Base-by-base conservation (phyloP, 2,888 invertebrate species). In the Pyrrhopygopsis socrates region DNA sequence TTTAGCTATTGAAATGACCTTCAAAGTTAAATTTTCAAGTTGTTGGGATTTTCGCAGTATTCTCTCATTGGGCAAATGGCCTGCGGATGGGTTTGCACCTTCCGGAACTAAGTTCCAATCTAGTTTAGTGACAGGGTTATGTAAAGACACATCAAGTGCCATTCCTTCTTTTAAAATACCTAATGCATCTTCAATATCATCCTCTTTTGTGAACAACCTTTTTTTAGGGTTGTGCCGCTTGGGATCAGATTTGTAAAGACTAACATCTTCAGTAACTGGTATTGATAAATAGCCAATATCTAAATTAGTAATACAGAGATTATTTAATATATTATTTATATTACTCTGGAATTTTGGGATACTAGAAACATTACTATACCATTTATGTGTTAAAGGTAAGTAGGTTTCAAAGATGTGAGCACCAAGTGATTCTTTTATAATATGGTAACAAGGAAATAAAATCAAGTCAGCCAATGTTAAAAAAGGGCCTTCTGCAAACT, bases 401-500 rank as follows among this genome's bases (percentile, higher is more conserved):
- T 98, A 89, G 41, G 96, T 92, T 92, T 96, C 88, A 88, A 98
- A 95, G 34, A 87, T 89, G 41, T 92, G 86, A 54, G 91, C 78
- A 0, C 97, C 96, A 76, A 98, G 97, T 50, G 97, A 96, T 87
- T 98, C 96, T 41, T 99, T 97, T 73, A 99, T 96, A 38, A 99
- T 97, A 87, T 98, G 97, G 94, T 99, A 98, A 93, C 99, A 99
- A 1, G 99, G 99, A 93, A 99, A 98, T 81, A 99, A 97, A 83
- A 99, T 98, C 60, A 99, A 96, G 97, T 99, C 99, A 5, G 99
- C 99, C 91, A 99, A 97, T 0, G 99, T 99, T 94, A 99, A 98
- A 88, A 98, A 98, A 2, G 99, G 99, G 1, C 99, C 99, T 97
- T 99, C 99, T 2, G 99, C 99, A 97, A 99, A 99, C 74, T 98